Evolutionary conservation across 2,888 invertebrate species (phyloP).

Genomic region (Sthenelais limicola): DNA sequence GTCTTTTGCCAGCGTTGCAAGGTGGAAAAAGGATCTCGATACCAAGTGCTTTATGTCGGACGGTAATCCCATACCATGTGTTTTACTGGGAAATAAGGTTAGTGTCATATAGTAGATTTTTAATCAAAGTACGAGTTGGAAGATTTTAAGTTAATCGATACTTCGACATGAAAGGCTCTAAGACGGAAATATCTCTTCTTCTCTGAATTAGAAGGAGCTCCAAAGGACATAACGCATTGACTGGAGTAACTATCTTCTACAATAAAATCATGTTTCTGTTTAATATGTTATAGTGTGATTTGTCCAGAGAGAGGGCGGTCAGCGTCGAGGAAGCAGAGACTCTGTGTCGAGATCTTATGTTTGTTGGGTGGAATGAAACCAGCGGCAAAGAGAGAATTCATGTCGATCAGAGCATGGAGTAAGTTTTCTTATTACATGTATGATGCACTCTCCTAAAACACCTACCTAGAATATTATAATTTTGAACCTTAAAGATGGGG

Average conservation of each 20-base stretch:
- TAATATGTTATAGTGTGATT: constrained; percentile 10
- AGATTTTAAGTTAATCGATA: too few relatives aligned
- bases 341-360: constrained; percentile 16
- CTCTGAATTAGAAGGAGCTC: too few relatives aligned
- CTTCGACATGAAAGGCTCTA: too few relatives aligned
- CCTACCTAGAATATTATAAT: not conserved
- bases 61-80: constrained; percentile 95
- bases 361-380: constrained; percentile 22
- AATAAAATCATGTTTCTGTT: not conserved
- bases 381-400: not conserved
- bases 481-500: not conserved
- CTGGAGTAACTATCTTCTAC: too few relatives aligned
- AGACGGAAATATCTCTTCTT: too few relatives aligned
- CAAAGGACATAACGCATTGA: too few relatives aligned
- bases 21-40: constrained; percentile 98
- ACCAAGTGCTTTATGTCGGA: constrained; percentile 95
- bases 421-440: not conserved
- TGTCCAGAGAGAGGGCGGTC: not conserved
- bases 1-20: constrained; percentile 93
- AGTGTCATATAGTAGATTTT: not conserved
- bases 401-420: constrained; percentile 24
- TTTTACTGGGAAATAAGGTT: constrained; percentile 92
- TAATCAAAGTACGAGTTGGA: not conserved
- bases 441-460: not conserved
- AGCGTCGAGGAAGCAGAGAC: constrained; percentile 13